Base-by-base conservation (phyloP, 2,113 vertebrate genomes). In the Actenoides lindsayi region DNA sequence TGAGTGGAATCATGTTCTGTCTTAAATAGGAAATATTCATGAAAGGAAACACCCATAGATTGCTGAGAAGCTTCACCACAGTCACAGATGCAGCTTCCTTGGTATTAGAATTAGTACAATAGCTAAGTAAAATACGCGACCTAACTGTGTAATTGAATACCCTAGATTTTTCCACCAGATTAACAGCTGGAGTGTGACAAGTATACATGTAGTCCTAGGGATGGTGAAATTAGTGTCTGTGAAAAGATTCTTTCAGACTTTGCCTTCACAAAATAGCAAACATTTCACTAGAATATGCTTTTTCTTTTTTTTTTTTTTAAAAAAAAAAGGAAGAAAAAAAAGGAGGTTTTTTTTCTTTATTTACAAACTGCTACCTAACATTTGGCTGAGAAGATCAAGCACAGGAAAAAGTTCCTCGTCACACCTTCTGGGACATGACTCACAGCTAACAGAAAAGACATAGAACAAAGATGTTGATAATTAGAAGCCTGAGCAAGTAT, bases 151-250 rank as follows among this genome's bases (percentile, higher is more conserved):
- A 94, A 96, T n/a, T 50, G 68, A 87, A 89, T 69, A 73, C 83
- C 69, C 83, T 87, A 96, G 96, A 96, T 96, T 81, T 53, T 95
- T 96, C 92, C 95, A 94, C 56, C 28, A 90, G 92, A 96, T 97
- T 96, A 96, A 76, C 80, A 77, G 28, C 44, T 73, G 42, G 16
- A 19, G 5, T 78, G 31, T 46, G 77, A 63, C 46, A 89, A 83
- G 37, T 51, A 71, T 28, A 30, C 42, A 37, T 27, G 13, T 30
- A 71, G 80, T 62, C 60, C 28, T 33, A 91, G 50, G 82, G 62
- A 50, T 2, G 28, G 23, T 68, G 35, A 93, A 86, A 27, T 56
- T 28, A 56, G 9, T 30, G 82, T n/a, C 37, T 28, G 4, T 35
- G 35, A 71, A 63, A 95, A 76, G 10, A 53, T 90, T 87, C 6